phyloP scores from a whole-genome alignment of 2,113 vertebrate species.

The Barbus barbus region DNA sequence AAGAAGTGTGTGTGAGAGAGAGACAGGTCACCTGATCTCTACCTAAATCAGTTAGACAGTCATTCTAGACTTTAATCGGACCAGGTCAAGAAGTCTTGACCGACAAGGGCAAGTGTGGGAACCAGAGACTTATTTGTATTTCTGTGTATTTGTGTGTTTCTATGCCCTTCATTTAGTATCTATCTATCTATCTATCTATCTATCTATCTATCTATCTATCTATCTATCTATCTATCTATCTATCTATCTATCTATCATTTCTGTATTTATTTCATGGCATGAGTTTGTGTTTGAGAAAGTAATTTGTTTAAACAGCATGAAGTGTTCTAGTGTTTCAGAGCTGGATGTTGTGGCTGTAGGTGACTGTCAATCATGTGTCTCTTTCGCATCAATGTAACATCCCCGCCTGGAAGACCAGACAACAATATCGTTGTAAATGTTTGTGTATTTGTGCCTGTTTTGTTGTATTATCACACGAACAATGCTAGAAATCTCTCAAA shows the following conservation, averaged over 20 bases:
- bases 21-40: conserved; percentile 30
- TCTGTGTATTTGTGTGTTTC: background rate
- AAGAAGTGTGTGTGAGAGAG: conserved; percentile 17
- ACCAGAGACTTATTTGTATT: too few relatives aligned
- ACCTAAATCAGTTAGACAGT: conserved; percentile 25
- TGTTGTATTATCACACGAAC: background rate
- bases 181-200: background rate
- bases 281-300: background rate
- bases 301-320: conserved; percentile 13
- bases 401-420: conserved; percentile 11
- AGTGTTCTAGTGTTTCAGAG: conserved; percentile 23
- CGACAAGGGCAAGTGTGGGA: conserved; percentile 32
- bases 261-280: background rate
- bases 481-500: background rate
- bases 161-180: background rate
- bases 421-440: background rate
- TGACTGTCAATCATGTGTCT: conserved; percentile 1
- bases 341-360: conserved; percentile 9
- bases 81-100: conserved; percentile 9
- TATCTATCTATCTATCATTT: background rate
- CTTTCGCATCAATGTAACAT: conserved; percentile 18
- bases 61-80: conserved; percentile 26
- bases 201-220: background rate
- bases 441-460: background rate
- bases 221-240: background rate